phyloP scores from a whole-genome alignment of 2,888 invertebrate species.

The Stegophylla sp. region DNA sequence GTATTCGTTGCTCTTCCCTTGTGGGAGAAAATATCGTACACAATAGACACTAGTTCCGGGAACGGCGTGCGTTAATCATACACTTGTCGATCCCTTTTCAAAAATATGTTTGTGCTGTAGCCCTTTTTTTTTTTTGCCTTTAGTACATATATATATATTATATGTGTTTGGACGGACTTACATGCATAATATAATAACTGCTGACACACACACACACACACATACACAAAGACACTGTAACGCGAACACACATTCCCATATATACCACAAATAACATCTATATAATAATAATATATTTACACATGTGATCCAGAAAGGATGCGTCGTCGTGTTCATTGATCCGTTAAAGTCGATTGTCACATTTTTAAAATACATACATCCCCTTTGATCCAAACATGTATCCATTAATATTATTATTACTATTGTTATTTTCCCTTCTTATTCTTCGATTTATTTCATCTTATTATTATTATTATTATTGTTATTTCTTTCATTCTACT shows the following conservation, averaged over 20 bases:
- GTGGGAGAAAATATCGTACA: slow-evolving; percentile 37
- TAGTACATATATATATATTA: slow-evolving; percentile 25
- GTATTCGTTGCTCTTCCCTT: background rate
- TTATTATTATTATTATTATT: background rate
- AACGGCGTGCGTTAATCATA: slow-evolving; percentile 55
- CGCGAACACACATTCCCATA: background rate
- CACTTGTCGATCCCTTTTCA: slow-evolving; percentile 59
- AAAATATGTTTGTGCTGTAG: slow-evolving; percentile 48
- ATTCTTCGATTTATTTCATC: background rate
- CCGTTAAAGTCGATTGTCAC: slow-evolving; percentile 59
- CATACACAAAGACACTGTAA: too few species aligned
- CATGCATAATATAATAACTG: background rate
- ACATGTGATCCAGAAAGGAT: slow-evolving; percentile 51
- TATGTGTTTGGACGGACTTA: slow-evolving; percentile 29
- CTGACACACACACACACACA: background rate
- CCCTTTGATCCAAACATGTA: slow-evolving; percentile 44
- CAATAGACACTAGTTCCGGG: slow-evolving; percentile 48
- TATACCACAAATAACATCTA: too few species aligned
- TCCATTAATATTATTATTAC: slow-evolving; percentile 30
- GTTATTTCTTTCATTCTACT: background rate
- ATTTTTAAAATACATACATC: slow-evolving; percentile 44
- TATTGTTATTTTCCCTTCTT: slow-evolving; percentile 19
- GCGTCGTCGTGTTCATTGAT: slow-evolving; percentile 35
- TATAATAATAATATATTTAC: too few species aligned
- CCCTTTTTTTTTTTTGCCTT: slow-evolving; percentile 42